A percentile compares a stretch with the other conserved stretches of the same genome.
These are phyloP conservation scores for Cataglyphis rosenhaueri DNA, from an alignment of 2,888 invertebrate species.

Conservation along the genomic window DNA sequence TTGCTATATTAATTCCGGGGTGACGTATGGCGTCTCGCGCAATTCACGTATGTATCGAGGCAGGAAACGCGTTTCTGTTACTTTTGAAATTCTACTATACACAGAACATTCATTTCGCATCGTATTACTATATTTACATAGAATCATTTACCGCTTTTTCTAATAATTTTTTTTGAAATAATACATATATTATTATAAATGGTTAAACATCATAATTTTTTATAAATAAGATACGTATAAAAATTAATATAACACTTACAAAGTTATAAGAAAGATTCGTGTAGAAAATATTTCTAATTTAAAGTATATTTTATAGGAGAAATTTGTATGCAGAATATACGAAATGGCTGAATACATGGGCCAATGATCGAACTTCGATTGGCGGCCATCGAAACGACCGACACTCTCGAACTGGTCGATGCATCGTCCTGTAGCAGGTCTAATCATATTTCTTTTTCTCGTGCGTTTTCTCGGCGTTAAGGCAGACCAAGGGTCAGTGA, in stretches of 20 bases:
- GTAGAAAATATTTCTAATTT: neutral
- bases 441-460: conserved; percentile 76
- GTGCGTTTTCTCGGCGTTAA: conserved; percentile 73
- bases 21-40: neutral
- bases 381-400: conserved; percentile 81
- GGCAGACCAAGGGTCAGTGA: conserved; percentile 80
- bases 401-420: conserved; percentile 74
- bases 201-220: neutral
- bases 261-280: neutral
- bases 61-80: neutral
- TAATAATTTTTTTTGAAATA: neutral
- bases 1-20: conserved; percentile 26
- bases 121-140: neutral
- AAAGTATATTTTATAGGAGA: neutral
- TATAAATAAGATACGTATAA: neutral
- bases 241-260: neutral
- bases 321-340: neutral
- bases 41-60: neutral
- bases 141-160: neutral
- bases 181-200: neutral
- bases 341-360: conserved; percentile 22
- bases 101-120: neutral
- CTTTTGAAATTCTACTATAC: neutral
- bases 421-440: conserved; percentile 77
- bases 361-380: conserved; percentile 75